Percentiles rank a stretch among this genome's conserved stretches.
Evolutionary conservation across 1,140 invertebrate genomes (phyloP).

Genomic region (Formica selysi): DNA sequence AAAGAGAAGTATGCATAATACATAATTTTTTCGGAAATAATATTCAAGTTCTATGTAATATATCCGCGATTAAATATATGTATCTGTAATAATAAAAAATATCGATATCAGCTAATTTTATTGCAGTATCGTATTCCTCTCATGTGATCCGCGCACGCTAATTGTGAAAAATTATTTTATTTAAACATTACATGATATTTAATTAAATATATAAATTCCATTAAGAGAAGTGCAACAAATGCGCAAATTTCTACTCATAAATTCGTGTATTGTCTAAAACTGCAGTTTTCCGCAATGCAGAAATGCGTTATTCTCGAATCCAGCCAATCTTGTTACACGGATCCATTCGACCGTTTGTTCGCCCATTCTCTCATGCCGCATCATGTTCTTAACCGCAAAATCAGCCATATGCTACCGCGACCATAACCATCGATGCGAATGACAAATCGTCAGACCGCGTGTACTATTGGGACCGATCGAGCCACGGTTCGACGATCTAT

Average conservation of each 20-base stretch:
- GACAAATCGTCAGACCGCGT: constrained; percentile 49
- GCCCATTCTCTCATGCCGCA: background rate
- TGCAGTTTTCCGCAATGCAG: constrained; percentile 52
- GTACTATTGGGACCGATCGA: constrained; percentile 26
- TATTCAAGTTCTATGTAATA: constrained; percentile 5
- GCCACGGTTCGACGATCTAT: constrained; percentile 10
- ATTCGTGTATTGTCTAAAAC: background rate
- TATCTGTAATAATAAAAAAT: constrained; percentile 1
- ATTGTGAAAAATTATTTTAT: too few species aligned
- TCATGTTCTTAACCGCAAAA: constrained; percentile 68
- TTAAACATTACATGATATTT: background rate
- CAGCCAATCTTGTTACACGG: background rate
- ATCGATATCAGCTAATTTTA: background rate
- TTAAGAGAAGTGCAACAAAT: background rate
- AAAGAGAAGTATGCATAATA: background rate
- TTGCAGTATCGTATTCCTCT: background rate
- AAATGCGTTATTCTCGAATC: constrained; percentile 24
- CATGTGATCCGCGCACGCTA: background rate
- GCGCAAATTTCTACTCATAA: background rate
- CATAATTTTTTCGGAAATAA: background rate
- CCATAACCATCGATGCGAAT: constrained; percentile 51
- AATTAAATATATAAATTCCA: background rate
- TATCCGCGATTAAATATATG: constrained; percentile 1
- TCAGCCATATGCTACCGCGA: background rate
- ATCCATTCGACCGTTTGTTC: constrained; percentile 9